Conservation (phyloP, 2,797 vertebrate species). For the Parambassis ranga region DNA sequence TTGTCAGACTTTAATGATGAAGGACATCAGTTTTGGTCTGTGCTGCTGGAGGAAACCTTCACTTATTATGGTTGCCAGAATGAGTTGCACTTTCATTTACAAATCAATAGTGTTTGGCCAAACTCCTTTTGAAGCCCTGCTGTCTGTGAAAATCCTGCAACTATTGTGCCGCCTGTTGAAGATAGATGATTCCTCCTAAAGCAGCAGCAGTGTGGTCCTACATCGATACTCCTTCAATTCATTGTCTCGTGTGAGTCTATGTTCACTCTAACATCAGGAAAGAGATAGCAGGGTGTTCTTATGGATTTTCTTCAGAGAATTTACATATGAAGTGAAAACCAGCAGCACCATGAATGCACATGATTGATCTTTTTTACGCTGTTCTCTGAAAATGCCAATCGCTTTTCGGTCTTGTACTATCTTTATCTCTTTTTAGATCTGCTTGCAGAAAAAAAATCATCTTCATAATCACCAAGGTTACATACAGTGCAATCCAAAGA, state of each 20-base stretch:
- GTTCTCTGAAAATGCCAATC: neutral
- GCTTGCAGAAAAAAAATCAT: no score
- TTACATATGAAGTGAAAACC: constrained; percentile 39
- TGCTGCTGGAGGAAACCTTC: constrained; percentile 10
- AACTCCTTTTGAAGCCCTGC: constrained; percentile 23
- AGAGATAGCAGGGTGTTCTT: neutral
- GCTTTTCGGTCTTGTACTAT: neutral
- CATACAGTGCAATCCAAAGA: neutral
- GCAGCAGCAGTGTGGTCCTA: neutral
- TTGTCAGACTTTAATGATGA: constrained; percentile 20
- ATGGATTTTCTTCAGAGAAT: constrained; percentile 10
- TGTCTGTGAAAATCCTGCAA: constrained; percentile 27
- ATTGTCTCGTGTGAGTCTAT: neutral
- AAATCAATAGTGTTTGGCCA: constrained; percentile 33
- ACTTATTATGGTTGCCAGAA: constrained; percentile 34
- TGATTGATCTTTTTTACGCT: constrained; percentile 14
- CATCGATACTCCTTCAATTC: neutral
- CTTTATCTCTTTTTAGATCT: neutral
- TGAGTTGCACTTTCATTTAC: constrained; percentile 34
- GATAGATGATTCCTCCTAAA: constrained; percentile 29
- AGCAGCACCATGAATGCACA: neutral
- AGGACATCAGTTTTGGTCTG: constrained; percentile 26
- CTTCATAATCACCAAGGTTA: no score
- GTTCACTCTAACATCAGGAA: neutral
- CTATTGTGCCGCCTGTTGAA: constrained; percentile 23